Percentiles rank a stretch among this genome's conserved stretches.
Conservation (phyloP, 2,888 invertebrate genomes). For the Catotricha subobsoleta region DNA sequence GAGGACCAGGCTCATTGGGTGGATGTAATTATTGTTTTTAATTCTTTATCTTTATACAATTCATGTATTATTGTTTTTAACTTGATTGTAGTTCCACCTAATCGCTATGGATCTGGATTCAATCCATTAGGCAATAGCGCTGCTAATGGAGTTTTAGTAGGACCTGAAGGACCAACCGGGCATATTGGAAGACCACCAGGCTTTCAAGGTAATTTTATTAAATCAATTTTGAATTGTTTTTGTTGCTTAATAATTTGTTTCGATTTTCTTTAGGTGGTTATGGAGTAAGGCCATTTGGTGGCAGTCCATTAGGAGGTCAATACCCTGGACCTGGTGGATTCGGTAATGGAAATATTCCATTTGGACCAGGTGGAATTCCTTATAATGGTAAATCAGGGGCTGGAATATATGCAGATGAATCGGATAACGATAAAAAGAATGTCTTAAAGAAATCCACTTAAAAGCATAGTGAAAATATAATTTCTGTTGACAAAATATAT, state of each 20-base stretch:
- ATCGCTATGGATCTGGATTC: background rate
- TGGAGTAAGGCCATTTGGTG: slow-evolving; percentile 1
- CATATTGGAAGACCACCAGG: slow-evolving; percentile 23
- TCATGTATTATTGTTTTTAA: too few species aligned
- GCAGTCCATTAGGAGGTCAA: background rate
- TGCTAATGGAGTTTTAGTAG: slow-evolving; percentile 25
- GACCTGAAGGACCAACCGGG: slow-evolving; percentile 38
- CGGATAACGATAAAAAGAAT: background rate
- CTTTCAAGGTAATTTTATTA: background rate
- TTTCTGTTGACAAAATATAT: too few species aligned
- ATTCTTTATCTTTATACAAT: too few species aligned
- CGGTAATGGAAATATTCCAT: slow-evolving; percentile 13
- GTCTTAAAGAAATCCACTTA: background rate
- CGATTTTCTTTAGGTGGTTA: slow-evolving; percentile 4
- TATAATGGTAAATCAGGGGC: background rate
- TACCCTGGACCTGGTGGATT: slow-evolving; percentile 9
- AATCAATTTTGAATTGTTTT: too few species aligned
- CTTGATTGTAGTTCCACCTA: slow-evolving; percentile 6
- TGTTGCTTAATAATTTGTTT: too few species aligned
- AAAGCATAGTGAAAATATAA: background rate
- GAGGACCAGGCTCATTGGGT: too few species aligned
- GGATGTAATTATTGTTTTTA: too few species aligned
- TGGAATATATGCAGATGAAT: background rate
- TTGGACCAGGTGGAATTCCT: background rate
- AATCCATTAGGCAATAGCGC: slow-evolving; percentile 11